Conservation (phyloP, 2,113 vertebrate genomes). For the Pedetes capensis region DNA sequence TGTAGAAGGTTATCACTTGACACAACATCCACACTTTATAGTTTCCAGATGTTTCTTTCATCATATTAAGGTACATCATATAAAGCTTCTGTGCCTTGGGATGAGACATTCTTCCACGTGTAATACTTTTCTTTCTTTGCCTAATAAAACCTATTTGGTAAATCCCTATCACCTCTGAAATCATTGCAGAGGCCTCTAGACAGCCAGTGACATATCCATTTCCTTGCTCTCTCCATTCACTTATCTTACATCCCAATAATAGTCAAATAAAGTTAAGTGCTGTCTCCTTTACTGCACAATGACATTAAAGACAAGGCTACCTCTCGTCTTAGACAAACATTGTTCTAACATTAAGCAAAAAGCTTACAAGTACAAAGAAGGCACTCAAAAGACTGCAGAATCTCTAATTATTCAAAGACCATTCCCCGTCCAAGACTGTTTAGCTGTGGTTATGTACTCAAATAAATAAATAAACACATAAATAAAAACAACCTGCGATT, state of each 20-base stretch:
- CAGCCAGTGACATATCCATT: neutral
- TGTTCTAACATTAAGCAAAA: neutral
- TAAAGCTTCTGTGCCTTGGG: neutral
- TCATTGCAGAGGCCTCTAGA: neutral
- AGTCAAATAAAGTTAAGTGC: neutral
- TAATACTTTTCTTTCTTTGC: neutral
- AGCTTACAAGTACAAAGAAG: neutral
- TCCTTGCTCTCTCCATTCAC: neutral
- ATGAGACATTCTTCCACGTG: neutral
- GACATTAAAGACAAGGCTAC: neutral
- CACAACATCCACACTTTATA: neutral
- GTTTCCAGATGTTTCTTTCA: conserved; percentile 23
- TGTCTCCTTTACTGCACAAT: neutral
- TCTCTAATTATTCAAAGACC: neutral
- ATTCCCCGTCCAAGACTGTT: neutral
- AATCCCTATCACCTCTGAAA: neutral
- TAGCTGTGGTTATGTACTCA: neutral
- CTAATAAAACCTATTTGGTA: neutral
- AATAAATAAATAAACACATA: neutral
- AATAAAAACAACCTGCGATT: neutral
- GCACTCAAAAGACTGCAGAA: no score
- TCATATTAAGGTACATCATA: neutral
- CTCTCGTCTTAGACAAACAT: neutral
- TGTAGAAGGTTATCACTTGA: neutral
- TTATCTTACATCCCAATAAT: neutral